A percentile compares a stretch with the other conserved stretches of the same genome.
Conservation (phyloP, 2,797 vertebrate genomes). For the Sebastes umbrosus region DNA sequence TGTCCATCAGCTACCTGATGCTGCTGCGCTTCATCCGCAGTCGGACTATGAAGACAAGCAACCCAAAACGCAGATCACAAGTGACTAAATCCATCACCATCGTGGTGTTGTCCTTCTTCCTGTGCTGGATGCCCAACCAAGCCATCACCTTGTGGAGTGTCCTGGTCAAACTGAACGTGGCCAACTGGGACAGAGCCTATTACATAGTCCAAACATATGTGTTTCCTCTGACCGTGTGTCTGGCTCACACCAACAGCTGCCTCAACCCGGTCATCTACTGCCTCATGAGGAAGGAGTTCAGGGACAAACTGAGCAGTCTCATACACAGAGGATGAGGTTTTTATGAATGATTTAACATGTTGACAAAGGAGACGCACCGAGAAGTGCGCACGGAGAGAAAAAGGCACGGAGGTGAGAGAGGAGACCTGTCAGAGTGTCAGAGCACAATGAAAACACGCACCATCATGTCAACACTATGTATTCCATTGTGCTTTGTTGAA, state of each 20-base stretch:
- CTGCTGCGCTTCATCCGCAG: slow-evolving; percentile 76
- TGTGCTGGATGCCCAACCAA: slow-evolving; percentile 84
- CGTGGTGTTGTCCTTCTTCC: slow-evolving; percentile 78
- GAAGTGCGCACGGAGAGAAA: neutral
- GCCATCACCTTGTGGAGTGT: slow-evolving; percentile 84
- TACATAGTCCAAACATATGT: slow-evolving; percentile 83
- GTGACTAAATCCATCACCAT: slow-evolving; percentile 82
- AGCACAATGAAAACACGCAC: neutral
- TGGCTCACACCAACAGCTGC: slow-evolving; percentile 85
- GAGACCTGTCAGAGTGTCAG: neutral
- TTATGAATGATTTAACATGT: neutral
- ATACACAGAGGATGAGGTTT: slow-evolving; percentile 49
- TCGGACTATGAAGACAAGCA: slow-evolving; percentile 73
- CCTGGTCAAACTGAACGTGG: slow-evolving; percentile 82
- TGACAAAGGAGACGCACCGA: slow-evolving; percentile 7
- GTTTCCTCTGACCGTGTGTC: slow-evolving; percentile 83
- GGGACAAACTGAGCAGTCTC: slow-evolving; percentile 72
- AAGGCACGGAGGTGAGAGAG: neutral
- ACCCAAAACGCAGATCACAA: slow-evolving; percentile 70
- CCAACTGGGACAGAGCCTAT: slow-evolving; percentile 79
- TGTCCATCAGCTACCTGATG: slow-evolving; percentile 80
- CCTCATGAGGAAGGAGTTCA: slow-evolving; percentile 82
- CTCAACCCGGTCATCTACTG: slow-evolving; percentile 85
- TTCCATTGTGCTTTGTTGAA: neutral
- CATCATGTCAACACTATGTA: neutral